Conservation (phyloP, 2,888 invertebrate genomes). For the Chrysotoxum bicinctum region DNA sequence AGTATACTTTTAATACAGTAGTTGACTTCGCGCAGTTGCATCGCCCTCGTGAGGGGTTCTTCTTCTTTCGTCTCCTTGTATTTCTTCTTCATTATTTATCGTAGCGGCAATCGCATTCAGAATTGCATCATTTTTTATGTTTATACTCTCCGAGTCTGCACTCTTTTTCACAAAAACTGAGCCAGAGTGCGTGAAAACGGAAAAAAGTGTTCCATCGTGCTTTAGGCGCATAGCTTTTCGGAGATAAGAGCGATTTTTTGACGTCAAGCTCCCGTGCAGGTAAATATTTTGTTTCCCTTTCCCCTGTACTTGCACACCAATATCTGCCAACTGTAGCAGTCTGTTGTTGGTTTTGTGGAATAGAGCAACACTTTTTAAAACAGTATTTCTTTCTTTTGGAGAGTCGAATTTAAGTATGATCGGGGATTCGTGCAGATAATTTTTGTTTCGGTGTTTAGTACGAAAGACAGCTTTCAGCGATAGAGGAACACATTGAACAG, state of each 20-base stretch:
- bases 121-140: background rate
- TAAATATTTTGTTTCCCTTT: background rate
- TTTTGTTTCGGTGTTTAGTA: background rate
- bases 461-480: background rate
- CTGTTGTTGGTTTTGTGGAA: no score
- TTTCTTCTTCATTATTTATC: background rate
- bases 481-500: background rate
- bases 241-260: conserved; percentile 2
- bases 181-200: background rate
- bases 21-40: no score
- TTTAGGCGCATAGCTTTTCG: background rate
- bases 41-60: no score
- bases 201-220: background rate
- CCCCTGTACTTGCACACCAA: background rate
- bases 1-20: no score
- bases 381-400: no score
- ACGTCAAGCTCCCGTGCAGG: background rate
- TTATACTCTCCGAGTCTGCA: background rate
- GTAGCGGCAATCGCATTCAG: background rate
- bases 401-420: no score
- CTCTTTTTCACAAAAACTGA: background rate
- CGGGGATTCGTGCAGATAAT: background rate
- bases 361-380: no score
- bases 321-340: background rate
- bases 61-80: background rate